A percentile compares a stretch with the other conserved stretches of the same genome.
Evolutionary conservation across 2,888 invertebrate genomes (phyloP).

Genomic region (Tenthredo mesomela): DNA sequence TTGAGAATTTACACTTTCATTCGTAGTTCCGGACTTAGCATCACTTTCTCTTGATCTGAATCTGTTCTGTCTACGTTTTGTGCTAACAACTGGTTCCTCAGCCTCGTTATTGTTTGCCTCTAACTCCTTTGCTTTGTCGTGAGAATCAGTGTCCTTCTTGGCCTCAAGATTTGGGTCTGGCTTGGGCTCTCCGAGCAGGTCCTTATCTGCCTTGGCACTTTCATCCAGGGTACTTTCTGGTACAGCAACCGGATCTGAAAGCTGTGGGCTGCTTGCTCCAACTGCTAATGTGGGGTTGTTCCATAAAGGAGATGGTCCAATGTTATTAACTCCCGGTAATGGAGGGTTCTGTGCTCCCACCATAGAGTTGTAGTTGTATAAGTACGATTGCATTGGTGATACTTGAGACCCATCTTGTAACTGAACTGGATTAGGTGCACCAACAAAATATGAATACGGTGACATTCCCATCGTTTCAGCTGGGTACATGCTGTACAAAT

Average conservation of each 20-base stretch:
- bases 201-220: not conserved
- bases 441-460: constrained; percentile 14
- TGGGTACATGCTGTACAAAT: not conserved
- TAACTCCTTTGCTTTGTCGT: not conserved
- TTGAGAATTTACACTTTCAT: not conserved
- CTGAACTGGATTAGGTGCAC: constrained; percentile 21
- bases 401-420: not conserved
- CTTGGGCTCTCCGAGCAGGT: not conserved
- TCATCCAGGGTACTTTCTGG: not conserved
- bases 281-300: not conserved
- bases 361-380: constrained; percentile 13
- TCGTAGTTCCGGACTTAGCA: not conserved
- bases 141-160: not conserved
- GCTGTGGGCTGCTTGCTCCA: not conserved
- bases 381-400: not conserved
- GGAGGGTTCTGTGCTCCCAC: constrained; percentile 4
- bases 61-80: not conserved
- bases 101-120: not conserved
- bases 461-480: not conserved
- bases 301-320: not conserved
- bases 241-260: not conserved
- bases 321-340: not conserved
- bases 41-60: not conserved
- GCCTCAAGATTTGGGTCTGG: constrained; percentile 3
- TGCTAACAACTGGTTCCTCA: not conserved